Percentiles rank a stretch among this genome's conserved stretches.
Evolutionary conservation across 2,888 invertebrate genomes (phyloP).

Genomic region (Lamellibrachia satsuma): DNA sequence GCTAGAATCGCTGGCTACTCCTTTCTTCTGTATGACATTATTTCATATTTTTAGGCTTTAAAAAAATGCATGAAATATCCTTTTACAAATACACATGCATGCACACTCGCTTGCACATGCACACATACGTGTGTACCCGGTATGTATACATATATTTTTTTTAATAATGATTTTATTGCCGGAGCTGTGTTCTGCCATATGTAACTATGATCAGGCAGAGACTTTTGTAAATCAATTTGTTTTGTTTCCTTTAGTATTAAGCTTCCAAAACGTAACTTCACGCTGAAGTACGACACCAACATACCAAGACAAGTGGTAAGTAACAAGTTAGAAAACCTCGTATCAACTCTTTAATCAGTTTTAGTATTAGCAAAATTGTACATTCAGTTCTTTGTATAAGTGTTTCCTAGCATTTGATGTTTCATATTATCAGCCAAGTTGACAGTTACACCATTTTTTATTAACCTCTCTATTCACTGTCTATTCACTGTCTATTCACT

Average conservation of each 20-base stretch:
- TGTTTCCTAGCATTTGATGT: too few relatives aligned
- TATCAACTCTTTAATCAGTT: neutral
- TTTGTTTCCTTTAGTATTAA: constrained; percentile 36
- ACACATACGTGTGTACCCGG: too few relatives aligned
- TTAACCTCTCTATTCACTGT: neutral
- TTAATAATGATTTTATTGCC: neutral
- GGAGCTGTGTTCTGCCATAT: neutral
- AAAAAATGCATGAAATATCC: too few relatives aligned
- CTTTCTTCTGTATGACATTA: too few relatives aligned
- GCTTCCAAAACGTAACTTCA: constrained; percentile 41
- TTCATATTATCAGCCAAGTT: neutral
- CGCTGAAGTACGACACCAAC: constrained; percentile 43
- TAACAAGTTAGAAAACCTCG: neutral
- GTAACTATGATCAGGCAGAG: neutral
- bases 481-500: neutral
- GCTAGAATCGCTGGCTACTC: too few relatives aligned
- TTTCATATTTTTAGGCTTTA: too few relatives aligned
- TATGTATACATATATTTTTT: too few relatives aligned
- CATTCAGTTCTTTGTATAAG: neutral
- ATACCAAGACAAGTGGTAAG: constrained; percentile 45
- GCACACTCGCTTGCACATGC: too few relatives aligned
- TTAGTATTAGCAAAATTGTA: neutral
- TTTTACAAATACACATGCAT: neutral
- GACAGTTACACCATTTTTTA: neutral
- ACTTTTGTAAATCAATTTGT: neutral